Evolutionary conservation across 2,888 invertebrate species (phyloP).

Genomic region (Brenthis hecate): DNA sequence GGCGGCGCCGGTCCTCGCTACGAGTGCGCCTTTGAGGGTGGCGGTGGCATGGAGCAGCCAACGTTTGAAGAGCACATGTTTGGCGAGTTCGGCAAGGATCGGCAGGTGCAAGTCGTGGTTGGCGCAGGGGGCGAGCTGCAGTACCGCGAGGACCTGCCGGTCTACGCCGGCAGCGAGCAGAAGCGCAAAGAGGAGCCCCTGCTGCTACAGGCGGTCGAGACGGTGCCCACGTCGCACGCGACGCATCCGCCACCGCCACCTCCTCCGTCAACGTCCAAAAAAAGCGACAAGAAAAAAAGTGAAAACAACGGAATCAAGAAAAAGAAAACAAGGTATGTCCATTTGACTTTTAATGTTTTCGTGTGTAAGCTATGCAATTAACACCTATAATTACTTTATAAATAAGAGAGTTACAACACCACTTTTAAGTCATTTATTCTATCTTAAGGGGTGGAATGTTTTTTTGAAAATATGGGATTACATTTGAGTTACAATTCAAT

Average conservation of each 20-base stretch:
- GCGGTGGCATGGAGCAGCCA: slow-evolving; percentile 84
- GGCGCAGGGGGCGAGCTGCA: slow-evolving; percentile 78
- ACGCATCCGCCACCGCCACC: slow-evolving; percentile 65
- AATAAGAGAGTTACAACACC: too few species aligned
- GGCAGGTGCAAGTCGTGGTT: slow-evolving; percentile 76
- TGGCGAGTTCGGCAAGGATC: slow-evolving; percentile 86
- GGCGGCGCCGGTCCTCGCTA: slow-evolving; percentile 63
- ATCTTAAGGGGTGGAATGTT: too few species aligned
- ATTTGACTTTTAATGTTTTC: neutral
- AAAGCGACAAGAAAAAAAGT: slow-evolving; percentile 90
- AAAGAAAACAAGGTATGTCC: slow-evolving; percentile 92
- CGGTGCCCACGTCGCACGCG: slow-evolving; percentile 57
- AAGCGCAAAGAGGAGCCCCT: slow-evolving; percentile 74
- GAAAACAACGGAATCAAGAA: slow-evolving; percentile 94
- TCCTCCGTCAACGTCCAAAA: slow-evolving; percentile 80
- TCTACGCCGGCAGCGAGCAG: slow-evolving; percentile 56
- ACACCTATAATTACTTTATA: too few species aligned
- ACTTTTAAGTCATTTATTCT: too few species aligned
- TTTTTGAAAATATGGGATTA: too few species aligned
- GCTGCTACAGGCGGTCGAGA: slow-evolving; percentile 65
- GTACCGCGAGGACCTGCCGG: slow-evolving; percentile 74
- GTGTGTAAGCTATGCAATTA: too few species aligned
- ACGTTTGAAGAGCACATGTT: slow-evolving; percentile 91
- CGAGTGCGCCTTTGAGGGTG: slow-evolving; percentile 72
- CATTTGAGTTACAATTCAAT: too few species aligned